phyloP scores from a whole-genome alignment of 2,888 invertebrate species.

The Onthophagus sagittarius region DNA sequence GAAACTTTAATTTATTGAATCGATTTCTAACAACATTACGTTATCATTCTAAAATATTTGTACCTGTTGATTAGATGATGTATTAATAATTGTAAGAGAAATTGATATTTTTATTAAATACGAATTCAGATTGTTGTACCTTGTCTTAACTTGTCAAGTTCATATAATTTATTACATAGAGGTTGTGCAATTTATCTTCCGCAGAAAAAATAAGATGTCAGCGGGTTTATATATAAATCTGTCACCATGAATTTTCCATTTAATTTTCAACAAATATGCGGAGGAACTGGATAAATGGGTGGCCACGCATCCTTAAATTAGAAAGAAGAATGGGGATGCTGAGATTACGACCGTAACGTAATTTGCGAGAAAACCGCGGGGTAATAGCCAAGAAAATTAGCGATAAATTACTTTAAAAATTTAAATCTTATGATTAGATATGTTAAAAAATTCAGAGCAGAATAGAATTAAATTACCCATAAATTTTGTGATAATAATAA shows the following conservation, averaged over 20 bases:
- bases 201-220: background rate
- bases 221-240: background rate
- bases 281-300: background rate
- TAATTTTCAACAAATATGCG: background rate
- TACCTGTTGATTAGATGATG: too few species aligned
- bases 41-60: too few species aligned
- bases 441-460: too few species aligned
- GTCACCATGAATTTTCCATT: background rate
- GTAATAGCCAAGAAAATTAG: too few species aligned
- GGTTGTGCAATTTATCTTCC: background rate
- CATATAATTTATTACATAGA: background rate
- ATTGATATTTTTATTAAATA: background rate
- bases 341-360: background rate
- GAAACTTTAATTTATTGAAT: too few species aligned
- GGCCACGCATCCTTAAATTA: background rate
- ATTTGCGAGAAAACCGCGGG: background rate
- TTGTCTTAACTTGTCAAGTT: background rate
- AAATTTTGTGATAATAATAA: too few species aligned
- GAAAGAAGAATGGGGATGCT: background rate
- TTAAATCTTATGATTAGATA: too few species aligned
- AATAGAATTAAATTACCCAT: too few species aligned
- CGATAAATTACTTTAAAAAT: too few species aligned
- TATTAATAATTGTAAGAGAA: background rate
- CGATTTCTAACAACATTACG: too few species aligned
- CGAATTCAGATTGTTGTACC: background rate